Percentiles rank a stretch among this genome's conserved stretches.
phyloP scores from a whole-genome alignment of 2,888 invertebrate genomes.

The Yponomeuta evonymella region DNA sequence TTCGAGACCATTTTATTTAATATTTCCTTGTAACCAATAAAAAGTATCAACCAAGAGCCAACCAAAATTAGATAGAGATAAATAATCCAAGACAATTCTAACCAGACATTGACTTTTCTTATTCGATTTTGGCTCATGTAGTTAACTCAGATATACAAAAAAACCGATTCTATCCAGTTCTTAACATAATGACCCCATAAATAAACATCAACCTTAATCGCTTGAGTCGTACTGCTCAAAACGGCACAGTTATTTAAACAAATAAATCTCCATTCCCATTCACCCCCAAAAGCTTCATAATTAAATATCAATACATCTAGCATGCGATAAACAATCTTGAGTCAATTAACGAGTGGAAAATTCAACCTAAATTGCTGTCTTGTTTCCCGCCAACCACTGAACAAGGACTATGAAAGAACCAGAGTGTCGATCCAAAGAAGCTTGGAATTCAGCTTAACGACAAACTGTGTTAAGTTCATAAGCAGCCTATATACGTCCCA shows the following conservation, averaged over 20 bases:
- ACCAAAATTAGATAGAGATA: too few species aligned
- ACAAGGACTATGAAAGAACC: not conserved
- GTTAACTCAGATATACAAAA: too few species aligned
- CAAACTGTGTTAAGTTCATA: too few species aligned
- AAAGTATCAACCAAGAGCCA: too few species aligned
- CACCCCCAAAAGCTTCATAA: conserved; percentile 39
- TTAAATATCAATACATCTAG: conserved; percentile 61
- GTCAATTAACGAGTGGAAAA: conserved; percentile 70
- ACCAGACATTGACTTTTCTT: too few species aligned
- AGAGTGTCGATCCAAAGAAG: too few species aligned
- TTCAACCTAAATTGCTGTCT: conserved; percentile 71
- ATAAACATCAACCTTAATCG: not conserved
- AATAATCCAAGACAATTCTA: too few species aligned
- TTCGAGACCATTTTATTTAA: not conserved
- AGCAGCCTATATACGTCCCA: too few species aligned
- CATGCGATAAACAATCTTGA: conserved; percentile 57
- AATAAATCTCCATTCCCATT: conserved; percentile 29
- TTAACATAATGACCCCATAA: not conserved
- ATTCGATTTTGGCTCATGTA: too few species aligned
- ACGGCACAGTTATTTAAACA: conserved; percentile 6
- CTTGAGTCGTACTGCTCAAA: not conserved
- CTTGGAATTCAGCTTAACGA: too few species aligned
- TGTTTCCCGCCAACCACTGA: conserved; percentile 51
- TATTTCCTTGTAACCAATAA: not conserved
- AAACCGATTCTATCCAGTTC: too few species aligned